Percentiles rank a stretch among this genome's conserved stretches.
Conservation (phyloP, 2,797 vertebrate genomes). For the Neomorphus geoffroyi region DNA sequence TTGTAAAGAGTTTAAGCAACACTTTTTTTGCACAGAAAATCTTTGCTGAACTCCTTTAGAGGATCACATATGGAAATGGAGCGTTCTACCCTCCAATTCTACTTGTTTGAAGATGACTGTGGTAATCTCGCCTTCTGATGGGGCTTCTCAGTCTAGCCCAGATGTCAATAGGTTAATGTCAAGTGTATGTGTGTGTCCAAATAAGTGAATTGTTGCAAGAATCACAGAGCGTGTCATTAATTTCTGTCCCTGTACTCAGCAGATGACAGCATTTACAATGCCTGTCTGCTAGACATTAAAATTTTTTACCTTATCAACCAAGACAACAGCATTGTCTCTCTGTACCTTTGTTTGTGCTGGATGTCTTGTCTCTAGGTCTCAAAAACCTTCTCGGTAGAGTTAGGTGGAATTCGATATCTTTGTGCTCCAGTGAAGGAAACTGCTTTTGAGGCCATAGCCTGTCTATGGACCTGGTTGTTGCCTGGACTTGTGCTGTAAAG, state of each 20-base stretch:
- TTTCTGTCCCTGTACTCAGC: neutral
- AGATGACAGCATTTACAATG: neutral
- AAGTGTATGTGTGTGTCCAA: neutral
- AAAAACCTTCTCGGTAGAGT: neutral
- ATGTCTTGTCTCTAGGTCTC: neutral
- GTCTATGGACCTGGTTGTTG: neutral
- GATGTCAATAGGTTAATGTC: neutral
- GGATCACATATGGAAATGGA: neutral
- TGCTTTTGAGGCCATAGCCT: neutral
- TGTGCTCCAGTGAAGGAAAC: neutral
- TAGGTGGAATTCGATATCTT: neutral
- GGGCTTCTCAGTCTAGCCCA: neutral
- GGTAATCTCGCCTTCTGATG: neutral
- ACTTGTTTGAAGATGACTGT: neutral
- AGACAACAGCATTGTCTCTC: neutral
- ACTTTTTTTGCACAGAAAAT: neutral
- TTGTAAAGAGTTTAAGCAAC: neutral
- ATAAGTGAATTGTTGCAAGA: neutral
- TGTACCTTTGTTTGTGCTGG: neutral
- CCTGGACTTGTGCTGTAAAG: neutral
- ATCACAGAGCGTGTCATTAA: neutral
- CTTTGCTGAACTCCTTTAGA: neutral
- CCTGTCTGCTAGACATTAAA: neutral
- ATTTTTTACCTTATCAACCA: neutral
- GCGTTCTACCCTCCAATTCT: neutral